These are phyloP conservation scores for Tupiocoris notatus DNA, from an alignment of 2,888 invertebrate genomes.

Conservation along the genomic window DNA sequence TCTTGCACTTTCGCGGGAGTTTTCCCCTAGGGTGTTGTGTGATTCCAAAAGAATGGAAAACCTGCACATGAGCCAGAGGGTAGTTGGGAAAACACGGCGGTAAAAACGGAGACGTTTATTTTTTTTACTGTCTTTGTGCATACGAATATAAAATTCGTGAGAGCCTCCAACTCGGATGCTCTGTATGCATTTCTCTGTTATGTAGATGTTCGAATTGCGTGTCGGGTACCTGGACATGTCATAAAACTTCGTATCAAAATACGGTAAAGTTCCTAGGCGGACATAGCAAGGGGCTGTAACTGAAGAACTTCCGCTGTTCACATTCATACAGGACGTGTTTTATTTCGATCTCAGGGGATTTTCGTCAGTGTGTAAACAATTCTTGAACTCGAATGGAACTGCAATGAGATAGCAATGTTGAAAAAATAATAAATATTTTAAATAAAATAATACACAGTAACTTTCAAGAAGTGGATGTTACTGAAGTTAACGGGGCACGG, in stretches of 20 bases:
- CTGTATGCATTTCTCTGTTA: background rate
- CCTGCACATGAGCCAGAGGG: background rate
- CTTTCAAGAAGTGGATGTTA: no score
- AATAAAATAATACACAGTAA: no score
- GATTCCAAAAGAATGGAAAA: conserved; percentile 2
- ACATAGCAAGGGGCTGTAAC: no score
- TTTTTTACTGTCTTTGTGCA: background rate
- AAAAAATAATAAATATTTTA: no score
- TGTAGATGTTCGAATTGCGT: background rate
- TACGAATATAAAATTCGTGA: background rate
- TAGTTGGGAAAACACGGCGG: conserved; percentile 7
- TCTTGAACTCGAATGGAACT: no score
- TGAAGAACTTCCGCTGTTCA: no score
- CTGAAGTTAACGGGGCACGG: no score
- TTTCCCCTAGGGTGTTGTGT: background rate
- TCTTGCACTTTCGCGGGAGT: background rate
- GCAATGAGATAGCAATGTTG: no score
- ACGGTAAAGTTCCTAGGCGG: no score
- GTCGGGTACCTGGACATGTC: background rate
- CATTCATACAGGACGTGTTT: no score
- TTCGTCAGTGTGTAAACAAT: no score
- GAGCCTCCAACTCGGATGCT: background rate
- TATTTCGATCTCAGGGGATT: background rate
- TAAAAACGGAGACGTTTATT: background rate
- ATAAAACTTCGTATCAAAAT: no score